These are phyloP conservation scores for Parnassius smintheus DNA, from an alignment of 2,888 invertebrate species.

Conservation along the genomic window DNA sequence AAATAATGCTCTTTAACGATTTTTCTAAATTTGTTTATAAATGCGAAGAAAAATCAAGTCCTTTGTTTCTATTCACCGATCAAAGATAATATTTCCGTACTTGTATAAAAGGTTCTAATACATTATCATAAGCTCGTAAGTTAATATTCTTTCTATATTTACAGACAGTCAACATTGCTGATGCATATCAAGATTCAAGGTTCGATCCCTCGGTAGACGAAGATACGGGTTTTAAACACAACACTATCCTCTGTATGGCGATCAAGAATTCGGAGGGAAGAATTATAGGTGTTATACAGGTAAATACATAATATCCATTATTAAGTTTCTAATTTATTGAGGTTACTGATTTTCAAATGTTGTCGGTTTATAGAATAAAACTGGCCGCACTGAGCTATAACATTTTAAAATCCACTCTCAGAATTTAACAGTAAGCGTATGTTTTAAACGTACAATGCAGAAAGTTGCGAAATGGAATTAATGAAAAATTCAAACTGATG, in stretches of 20 bases:
- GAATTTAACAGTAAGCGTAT: slow-evolving; percentile 11
- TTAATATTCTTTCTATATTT: not conserved
- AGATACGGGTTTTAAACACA: slow-evolving; percentile 90
- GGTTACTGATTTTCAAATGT: too few relatives aligned
- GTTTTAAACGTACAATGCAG: slow-evolving; percentile 24
- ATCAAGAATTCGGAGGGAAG: slow-evolving; percentile 95
- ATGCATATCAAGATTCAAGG: slow-evolving; percentile 92
- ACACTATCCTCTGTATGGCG: slow-evolving; percentile 96
- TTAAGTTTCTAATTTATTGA: too few relatives aligned
- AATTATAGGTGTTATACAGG: slow-evolving; percentile 95
- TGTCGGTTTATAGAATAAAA: too few relatives aligned
- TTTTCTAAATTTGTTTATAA: too few relatives aligned
- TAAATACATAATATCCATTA: slow-evolving; percentile 33
- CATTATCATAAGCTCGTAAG: too few relatives aligned
- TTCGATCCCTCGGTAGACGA: slow-evolving; percentile 95
- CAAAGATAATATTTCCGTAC: too few relatives aligned
- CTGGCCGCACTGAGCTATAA: too few relatives aligned
- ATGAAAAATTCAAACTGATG: slow-evolving; percentile 33
- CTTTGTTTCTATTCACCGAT: too few relatives aligned
- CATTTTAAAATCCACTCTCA: slow-evolving; percentile 1
- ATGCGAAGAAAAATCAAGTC: too few relatives aligned
- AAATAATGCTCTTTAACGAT: too few relatives aligned
- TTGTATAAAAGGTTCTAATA: too few relatives aligned
- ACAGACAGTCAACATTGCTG: slow-evolving; percentile 94
- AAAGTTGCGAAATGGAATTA: slow-evolving; percentile 29